Percentiles rank a stretch among this genome's conserved stretches.
These are phyloP conservation scores for Heliconius sara DNA, from an alignment of 2,888 invertebrate genomes.

Conservation along the genomic window DNA sequence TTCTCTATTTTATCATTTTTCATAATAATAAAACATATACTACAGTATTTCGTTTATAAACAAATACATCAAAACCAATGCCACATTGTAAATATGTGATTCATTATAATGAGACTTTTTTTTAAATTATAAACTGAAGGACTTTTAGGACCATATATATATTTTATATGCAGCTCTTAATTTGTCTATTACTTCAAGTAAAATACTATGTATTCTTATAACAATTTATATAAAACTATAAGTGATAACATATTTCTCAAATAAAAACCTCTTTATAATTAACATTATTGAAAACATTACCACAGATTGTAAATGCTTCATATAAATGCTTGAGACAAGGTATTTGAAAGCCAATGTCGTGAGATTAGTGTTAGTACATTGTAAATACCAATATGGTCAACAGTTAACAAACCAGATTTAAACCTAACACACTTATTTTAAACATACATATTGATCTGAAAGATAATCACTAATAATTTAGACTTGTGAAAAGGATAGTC, in stretches of 20 bases:
- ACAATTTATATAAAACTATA: conserved; percentile 26
- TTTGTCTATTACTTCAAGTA: conserved; percentile 4
- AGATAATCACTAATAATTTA: conserved; percentile 72
- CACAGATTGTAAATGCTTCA: conserved; percentile 40
- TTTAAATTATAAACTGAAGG: not conserved
- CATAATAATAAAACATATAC: not conserved
- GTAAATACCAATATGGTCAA: conserved; percentile 57
- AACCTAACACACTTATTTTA: conserved; percentile 61
- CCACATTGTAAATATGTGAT: conserved; percentile 18
- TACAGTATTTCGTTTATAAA: not conserved
- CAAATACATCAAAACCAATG: not conserved
- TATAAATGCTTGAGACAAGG: conserved; percentile 36
- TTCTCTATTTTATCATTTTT: conserved; percentile 4
- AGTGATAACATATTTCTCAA: conserved; percentile 20
- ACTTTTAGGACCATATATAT: conserved; percentile 9
- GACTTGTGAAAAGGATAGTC: conserved; percentile 48
- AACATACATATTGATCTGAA: conserved; percentile 72
- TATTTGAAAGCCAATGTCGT: conserved; percentile 5
- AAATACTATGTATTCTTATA: conserved; percentile 26
- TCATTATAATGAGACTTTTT: not conserved
- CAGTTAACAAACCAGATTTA: conserved; percentile 67
- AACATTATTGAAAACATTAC: conserved; percentile 32
- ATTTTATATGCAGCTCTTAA: conserved; percentile 17
- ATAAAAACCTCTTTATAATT: conserved; percentile 10
- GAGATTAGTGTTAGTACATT: conserved; percentile 7